Conservation (phyloP, 2,797 vertebrate genomes). For the Eidolon dupreanum region DNA sequence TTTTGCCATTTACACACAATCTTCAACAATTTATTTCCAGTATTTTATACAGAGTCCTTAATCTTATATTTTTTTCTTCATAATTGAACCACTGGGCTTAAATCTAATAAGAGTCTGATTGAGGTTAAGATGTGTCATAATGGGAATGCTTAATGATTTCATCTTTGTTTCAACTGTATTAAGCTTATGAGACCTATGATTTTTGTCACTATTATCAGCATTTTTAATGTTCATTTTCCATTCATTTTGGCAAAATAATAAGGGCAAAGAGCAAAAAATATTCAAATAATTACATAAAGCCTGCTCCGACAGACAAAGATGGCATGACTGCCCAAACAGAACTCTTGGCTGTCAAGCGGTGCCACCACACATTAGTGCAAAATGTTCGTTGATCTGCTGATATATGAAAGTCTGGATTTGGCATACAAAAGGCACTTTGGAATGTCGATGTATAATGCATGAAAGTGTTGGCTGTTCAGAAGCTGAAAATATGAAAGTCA, state of each 20-base stretch:
- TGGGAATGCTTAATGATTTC: conserved; percentile 61
- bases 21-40: conserved; percentile 64
- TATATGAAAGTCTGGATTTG: conserved; percentile 80
- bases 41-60: conserved; percentile 47
- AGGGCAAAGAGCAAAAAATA: conserved; percentile 79
- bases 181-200: conserved; percentile 62
- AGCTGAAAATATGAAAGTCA: conserved; percentile 79
- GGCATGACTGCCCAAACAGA: conserved; percentile 80
- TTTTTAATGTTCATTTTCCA: conserved; percentile 69
- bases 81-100: conserved; percentile 64
- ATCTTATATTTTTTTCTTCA: conserved; percentile 48
- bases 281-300: conserved; percentile 77
- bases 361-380: conserved; percentile 80
- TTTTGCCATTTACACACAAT: conserved; percentile 53
- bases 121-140: conserved; percentile 59
- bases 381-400: conserved; percentile 81
- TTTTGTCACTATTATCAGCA: conserved; percentile 67
- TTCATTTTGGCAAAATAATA: conserved; percentile 74
- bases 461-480: conserved; percentile 80
- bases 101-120: conserved; percentile 62
- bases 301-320: conserved; percentile 80
- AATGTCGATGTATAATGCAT: conserved; percentile 83
- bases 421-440: conserved; percentile 82
- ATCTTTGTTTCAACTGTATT: conserved; percentile 67
- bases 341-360: conserved; percentile 80